Evolutionary conservation across 2,888 invertebrate species (phyloP), one percentile per base, ranked within the genome.

Genomic region (Patella depressa): DNA sequence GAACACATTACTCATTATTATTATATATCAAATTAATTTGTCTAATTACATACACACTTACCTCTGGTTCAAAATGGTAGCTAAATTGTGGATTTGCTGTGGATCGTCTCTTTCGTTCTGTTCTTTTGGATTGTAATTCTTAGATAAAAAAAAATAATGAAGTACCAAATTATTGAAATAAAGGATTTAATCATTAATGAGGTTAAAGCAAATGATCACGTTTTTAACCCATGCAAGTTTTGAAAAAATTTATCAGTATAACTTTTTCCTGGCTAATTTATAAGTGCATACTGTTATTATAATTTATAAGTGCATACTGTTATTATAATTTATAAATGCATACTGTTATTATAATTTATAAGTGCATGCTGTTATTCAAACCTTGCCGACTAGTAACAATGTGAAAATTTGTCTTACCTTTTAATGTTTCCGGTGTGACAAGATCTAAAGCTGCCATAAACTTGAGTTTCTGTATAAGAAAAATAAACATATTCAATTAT

Each of bases 31-130:
- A 34, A 34, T 34, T 3, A 34, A 34, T 34, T 34, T 34, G 34
- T 34, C 7, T 34, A 9, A 45, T 45, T 45, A 45, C 45, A 45
- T 45, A 45, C 65, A n/a, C 5, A 79, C 79, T 77, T 79, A 86
- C 87, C 82, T 88, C 88, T 54, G 85, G 83, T 77, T 89, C 91
- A 82, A 91, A 86, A 71, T 89, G 88, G 82, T 90, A 90, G 73
- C 89, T 88, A 82, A 91, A 91, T 80, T 91, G 90, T 53, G 92
- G 92, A 82, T 92, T 92, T 65, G 91, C 91, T 70, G 92, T 92
- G 59, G 90, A 91, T 73, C 90, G 85, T 34, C 91, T 85, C 80
- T 92, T 92, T 72, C 92, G 84, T 75, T 91, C 91, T 70, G 88
- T 84, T 78, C 89, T 85, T 80, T 87, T 89, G 75, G 84, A 89